A percentile compares a stretch with the other conserved stretches of the same genome.
Evolutionary conservation across 2,797 vertebrate genomes (phyloP).

Genomic region (Bucorvus abyssinicus): DNA sequence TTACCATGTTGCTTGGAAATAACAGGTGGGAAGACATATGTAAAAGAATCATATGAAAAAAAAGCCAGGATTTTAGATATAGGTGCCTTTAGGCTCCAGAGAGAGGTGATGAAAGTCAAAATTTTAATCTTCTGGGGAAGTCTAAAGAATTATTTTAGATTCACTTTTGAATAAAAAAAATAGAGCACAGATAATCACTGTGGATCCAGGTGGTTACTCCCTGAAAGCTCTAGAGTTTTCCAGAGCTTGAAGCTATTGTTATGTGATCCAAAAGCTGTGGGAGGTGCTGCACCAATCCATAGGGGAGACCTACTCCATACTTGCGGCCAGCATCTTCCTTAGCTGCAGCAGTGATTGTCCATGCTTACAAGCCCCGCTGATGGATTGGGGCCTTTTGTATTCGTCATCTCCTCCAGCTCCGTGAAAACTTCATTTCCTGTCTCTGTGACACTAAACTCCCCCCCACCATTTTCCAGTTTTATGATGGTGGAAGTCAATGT

Average conservation of each 20-base stretch:
- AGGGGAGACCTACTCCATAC: not conserved
- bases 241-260: not conserved
- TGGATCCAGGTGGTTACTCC: not conserved
- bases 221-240: not conserved
- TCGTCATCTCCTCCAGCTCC: not conserved
- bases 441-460: not conserved
- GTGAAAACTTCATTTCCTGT: not conserved
- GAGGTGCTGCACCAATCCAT: not conserved
- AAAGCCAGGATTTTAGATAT: not conserved
- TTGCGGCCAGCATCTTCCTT: not conserved
- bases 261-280: not conserved
- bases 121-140: not conserved
- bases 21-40: not conserved
- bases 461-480: not conserved
- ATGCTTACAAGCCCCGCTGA: not conserved
- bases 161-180: not conserved
- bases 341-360: not conserved
- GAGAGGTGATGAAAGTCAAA: not conserved
- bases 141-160: not conserved
- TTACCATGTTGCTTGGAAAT: conserved; percentile 12
- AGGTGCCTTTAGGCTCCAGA: not conserved
- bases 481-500: not conserved
- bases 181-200: not conserved
- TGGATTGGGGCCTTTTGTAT: not conserved
- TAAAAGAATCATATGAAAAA: not conserved